A percentile compares a stretch with the other conserved stretches of the same genome.
Evolutionary conservation across 37 sponge, comb jelly and placozoan genomes (phyloP).

Genomic region (Amphimedon queenslandica): DNA sequence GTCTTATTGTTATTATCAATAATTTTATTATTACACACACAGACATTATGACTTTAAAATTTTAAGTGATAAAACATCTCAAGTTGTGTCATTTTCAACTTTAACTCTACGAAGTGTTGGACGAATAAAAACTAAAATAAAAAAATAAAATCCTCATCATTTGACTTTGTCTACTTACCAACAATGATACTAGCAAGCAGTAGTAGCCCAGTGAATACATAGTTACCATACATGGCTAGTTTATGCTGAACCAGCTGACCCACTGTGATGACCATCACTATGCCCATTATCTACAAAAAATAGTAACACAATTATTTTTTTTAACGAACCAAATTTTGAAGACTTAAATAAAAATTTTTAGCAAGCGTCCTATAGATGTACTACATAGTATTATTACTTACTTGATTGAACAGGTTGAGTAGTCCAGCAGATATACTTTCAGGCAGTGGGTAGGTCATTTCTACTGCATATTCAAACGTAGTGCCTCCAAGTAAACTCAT

Average conservation of each 20-base stretch:
- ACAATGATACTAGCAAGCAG: background rate
- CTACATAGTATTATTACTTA: too few species aligned
- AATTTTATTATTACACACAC: too few species aligned
- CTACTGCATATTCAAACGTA: background rate
- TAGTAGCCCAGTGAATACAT: slow-evolving; percentile 7
- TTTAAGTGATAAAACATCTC: too few species aligned
- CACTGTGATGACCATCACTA: slow-evolving; percentile 11
- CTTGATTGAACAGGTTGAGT: background rate
- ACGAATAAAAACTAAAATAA: slow-evolving; percentile 25
- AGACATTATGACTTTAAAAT: too few species aligned
- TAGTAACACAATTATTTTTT: background rate
- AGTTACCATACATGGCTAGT: background rate
- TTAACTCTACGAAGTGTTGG: slow-evolving; percentile 32
- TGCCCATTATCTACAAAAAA: slow-evolving; percentile 13
- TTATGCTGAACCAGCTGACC: background rate
- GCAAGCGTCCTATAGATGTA: too few species aligned
- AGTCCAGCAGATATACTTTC: background rate
- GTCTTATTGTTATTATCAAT: too few species aligned
- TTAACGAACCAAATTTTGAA: too few species aligned
- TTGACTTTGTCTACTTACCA: background rate
- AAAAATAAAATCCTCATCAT: background rate
- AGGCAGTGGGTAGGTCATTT: slow-evolving; percentile 1
- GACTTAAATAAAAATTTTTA: too few species aligned
- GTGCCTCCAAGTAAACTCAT: background rate
- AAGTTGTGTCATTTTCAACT: too few species aligned